A percentile compares a stretch with the other conserved stretches of the same genome.
These are phyloP conservation scores for Seira sanloemensis DNA, from an alignment of 2,888 invertebrate genomes.

Conservation along the genomic window DNA sequence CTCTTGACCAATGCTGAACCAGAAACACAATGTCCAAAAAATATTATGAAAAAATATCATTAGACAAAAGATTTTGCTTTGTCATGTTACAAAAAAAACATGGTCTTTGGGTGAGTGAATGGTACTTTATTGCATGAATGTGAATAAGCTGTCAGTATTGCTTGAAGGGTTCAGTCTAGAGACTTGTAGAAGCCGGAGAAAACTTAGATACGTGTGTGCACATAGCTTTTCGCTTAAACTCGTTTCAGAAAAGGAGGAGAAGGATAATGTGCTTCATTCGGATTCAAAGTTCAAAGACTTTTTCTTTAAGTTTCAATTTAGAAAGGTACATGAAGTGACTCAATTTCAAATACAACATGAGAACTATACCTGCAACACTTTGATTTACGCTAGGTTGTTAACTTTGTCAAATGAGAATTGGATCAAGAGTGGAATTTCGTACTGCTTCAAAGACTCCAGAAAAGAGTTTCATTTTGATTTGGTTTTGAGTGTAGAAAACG, in stretches of 20 bases:
- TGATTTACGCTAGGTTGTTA: neutral
- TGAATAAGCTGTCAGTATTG: neutral
- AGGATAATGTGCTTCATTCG: neutral
- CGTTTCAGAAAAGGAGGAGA: neutral
- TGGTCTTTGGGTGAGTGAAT: neutral
- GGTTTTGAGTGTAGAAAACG: neutral
- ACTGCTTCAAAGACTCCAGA: neutral
- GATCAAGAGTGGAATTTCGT: neutral
- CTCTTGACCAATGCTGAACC: slow-evolving; percentile 49
- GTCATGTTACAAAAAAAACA: neutral
- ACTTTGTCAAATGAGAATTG: neutral
- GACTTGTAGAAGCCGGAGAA: too few relatives aligned
- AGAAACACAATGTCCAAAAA: slow-evolving; percentile 47
- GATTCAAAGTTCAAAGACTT: too few relatives aligned
- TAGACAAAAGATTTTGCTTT: neutral
- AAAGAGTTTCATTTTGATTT: neutral
- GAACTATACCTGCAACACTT: neutral
- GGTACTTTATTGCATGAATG: neutral
- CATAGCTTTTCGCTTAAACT: too few relatives aligned
- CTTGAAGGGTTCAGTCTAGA: neutral
- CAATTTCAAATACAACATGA: neutral
- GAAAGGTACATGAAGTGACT: neutral
- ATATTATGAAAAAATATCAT: slow-evolving; percentile 41
- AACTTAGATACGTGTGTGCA: too few relatives aligned
- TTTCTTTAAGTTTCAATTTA: neutral